A percentile compares a stretch with the other conserved stretches of the same genome.
Conservation (phyloP, 2,888 invertebrate genomes). For the Octonoba sinensis region DNA sequence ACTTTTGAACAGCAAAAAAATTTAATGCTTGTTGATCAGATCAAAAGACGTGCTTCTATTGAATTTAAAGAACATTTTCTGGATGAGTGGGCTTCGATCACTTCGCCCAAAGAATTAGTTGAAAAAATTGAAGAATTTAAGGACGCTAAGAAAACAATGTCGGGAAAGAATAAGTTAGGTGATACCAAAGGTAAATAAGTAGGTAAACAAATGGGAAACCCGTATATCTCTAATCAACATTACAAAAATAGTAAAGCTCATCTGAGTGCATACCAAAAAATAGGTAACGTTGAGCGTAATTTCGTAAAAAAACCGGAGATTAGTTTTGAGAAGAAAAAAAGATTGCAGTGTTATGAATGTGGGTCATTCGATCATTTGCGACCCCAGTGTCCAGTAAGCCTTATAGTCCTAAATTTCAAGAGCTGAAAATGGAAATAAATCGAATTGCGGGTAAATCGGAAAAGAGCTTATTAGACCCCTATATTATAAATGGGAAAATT, state of each 20-base stretch:
- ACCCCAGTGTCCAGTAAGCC: constrained; percentile 12
- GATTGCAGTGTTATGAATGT: constrained; percentile 16
- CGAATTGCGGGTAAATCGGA: background rate
- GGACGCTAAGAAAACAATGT: constrained; percentile 3
- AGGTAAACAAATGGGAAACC: no score
- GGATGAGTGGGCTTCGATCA: background rate
- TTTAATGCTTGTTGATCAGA: constrained; percentile 10
- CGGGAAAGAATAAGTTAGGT: background rate
- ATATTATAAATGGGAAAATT: constrained; percentile 15
- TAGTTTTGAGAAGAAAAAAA: constrained; percentile 13
- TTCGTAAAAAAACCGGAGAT: background rate
- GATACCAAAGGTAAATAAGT: no score
- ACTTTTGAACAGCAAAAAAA: constrained; percentile 65
- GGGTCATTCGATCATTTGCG: constrained; percentile 6
- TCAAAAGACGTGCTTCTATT: constrained; percentile 2
- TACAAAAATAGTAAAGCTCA: background rate
- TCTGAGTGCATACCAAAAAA: background rate
- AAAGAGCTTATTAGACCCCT: constrained; percentile 4
- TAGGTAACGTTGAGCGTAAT: background rate
- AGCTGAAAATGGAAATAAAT: background rate
- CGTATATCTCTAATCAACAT: no score
- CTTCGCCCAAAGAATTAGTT: constrained; percentile 5
- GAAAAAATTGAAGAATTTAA: constrained; percentile 11
- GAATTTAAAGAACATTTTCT: constrained; percentile 24
- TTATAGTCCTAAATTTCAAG: background rate